Percentiles rank a stretch among this genome's conserved stretches.
Evolutionary conservation across 2,113 vertebrate genomes (phyloP).

Genomic region (Cyphomyrus discorhynchus): DNA sequence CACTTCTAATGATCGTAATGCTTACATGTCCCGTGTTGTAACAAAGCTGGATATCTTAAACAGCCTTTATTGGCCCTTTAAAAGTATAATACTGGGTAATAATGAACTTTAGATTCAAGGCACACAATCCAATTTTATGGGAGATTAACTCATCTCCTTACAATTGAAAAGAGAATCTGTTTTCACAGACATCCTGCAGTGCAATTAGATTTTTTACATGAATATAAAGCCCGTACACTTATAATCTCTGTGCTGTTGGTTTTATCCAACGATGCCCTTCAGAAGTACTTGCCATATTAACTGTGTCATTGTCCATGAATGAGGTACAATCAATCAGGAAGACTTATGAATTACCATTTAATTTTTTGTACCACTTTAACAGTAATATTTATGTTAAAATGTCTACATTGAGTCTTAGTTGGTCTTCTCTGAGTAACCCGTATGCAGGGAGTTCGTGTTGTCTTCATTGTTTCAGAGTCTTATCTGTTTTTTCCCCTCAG

Average conservation of each 20-base stretch:
- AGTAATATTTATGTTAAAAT: background rate
- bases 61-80: background rate
- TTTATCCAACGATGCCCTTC: slow-evolving; percentile 6
- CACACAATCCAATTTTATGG: slow-evolving; percentile 10
- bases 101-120: background rate
- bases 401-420: background rate
- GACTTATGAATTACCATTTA: background rate
- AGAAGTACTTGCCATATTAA: slow-evolving; percentile 4
- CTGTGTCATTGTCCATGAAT: background rate
- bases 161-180: slow-evolving; percentile 10
- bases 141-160: slow-evolving; percentile 2
- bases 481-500: slow-evolving; percentile 38
- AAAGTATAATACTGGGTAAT: slow-evolving; percentile 6
- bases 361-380: background rate
- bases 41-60: slow-evolving; percentile 4
- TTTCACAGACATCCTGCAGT: background rate
- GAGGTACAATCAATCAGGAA: background rate
- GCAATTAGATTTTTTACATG: background rate
- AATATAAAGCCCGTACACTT: background rate
- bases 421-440: background rate
- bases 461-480: slow-evolving; percentile 22
- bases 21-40: background rate
- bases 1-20: background rate
- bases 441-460: slow-evolving; percentile 33
- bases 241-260: background rate